Percentiles rank a stretch among this genome's conserved stretches.
Evolutionary conservation across 2,113 vertebrate species (phyloP).

Genomic region (Campylomormyrus numenius): DNA sequence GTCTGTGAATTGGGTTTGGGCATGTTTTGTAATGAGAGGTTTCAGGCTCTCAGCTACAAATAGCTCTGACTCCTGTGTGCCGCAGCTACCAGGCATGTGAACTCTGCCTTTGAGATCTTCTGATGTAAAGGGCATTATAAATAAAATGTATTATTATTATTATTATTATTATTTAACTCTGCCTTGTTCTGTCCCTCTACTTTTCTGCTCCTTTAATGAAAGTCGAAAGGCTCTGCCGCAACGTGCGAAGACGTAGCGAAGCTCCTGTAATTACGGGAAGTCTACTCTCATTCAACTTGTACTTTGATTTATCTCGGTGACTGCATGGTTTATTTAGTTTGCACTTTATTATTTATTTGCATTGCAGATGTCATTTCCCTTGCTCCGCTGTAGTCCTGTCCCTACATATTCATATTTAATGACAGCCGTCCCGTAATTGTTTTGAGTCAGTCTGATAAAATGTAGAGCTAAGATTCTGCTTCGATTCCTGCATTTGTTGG

Average conservation of each 20-base stretch:
- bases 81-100: background rate
- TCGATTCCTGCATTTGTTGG: background rate
- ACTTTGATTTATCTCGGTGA: background rate
- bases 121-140: no score
- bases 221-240: background rate
- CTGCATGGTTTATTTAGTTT: constrained; percentile 22
- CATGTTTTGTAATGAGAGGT: background rate
- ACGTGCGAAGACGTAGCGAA: background rate
- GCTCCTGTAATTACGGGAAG: constrained; percentile 23
- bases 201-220: constrained; percentile 9
- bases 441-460: background rate
- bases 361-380: background rate
- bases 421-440: background rate
- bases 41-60: background rate
- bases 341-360: constrained; percentile 12
- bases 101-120: background rate
- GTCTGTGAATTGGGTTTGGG: background rate
- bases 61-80: background rate
- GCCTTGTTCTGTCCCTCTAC: background rate
- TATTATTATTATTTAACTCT: no score
- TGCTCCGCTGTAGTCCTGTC: background rate
- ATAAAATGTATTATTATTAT: no score
- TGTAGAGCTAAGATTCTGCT: background rate
- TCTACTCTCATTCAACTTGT: constrained; percentile 14
- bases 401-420: background rate